A percentile compares a stretch with the other conserved stretches of the same genome.
phyloP scores from a whole-genome alignment of 2,888 invertebrate genomes.

The Cinara cedri region DNA sequence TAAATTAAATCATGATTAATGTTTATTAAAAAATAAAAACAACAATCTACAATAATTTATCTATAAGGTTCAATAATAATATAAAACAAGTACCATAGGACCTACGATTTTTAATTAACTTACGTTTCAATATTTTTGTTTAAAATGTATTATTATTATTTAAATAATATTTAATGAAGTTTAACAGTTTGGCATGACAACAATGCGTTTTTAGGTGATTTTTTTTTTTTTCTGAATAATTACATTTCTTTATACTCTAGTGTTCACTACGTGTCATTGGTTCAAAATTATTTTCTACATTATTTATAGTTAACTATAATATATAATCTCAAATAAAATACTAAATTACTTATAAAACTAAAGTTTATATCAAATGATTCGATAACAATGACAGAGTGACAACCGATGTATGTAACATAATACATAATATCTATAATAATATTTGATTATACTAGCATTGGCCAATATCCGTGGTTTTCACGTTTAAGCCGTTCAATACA shows the following conservation, averaged over 20 bases:
- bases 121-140: conserved; percentile 1
- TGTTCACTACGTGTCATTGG: conserved; percentile 23
- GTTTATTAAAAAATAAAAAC: conserved; percentile 33
- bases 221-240: not conserved
- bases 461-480: conserved; percentile 61
- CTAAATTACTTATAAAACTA: not conserved
- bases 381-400: not conserved
- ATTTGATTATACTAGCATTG: conserved; percentile 35
- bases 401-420: not conserved
- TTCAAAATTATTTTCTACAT: conserved; percentile 22
- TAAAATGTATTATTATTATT: not conserved
- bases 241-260: conserved; percentile 17
- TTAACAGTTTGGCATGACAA: conserved; percentile 44
- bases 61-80: not conserved
- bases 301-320: not conserved
- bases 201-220: not conserved
- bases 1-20: conserved; percentile 6
- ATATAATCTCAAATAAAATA: too few relatives aligned
- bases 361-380: not conserved
- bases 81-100: conserved; percentile 41
- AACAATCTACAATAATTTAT: conserved; percentile 19
- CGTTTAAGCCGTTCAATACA: conserved; percentile 79
- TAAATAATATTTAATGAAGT: conserved; percentile 22
- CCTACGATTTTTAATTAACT: not conserved
- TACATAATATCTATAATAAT: not conserved